phyloP scores from a whole-genome alignment of 2,113 vertebrate genomes.

The Sylvilagus bachmani region DNA sequence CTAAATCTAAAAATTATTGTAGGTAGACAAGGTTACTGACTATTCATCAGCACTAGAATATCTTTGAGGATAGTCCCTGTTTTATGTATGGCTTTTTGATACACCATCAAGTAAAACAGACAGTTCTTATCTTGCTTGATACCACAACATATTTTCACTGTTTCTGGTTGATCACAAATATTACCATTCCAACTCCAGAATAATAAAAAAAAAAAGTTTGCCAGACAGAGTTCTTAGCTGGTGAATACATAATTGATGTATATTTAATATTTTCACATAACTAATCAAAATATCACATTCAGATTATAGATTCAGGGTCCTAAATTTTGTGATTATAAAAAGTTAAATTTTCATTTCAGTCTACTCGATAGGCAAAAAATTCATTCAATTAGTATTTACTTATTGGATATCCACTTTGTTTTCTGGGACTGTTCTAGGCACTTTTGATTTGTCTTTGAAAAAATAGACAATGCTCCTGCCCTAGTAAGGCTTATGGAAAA shows the following conservation, averaged over 20 bases:
- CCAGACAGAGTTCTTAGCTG: background rate
- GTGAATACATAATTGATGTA: background rate
- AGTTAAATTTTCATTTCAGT: background rate
- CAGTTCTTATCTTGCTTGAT: background rate
- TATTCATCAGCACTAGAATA: background rate
- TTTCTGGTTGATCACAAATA: background rate
- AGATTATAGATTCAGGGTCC: background rate
- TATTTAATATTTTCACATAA: background rate
- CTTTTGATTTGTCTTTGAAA: background rate
- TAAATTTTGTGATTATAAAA: background rate
- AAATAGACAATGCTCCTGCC: background rate
- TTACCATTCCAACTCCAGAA: background rate
- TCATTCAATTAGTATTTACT: background rate
- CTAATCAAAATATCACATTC: background rate
- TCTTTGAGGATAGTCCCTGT: background rate
- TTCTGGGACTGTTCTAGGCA: background rate
- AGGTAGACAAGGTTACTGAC: background rate
- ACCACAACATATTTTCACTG: background rate
- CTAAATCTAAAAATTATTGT: background rate
- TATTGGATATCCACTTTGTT: background rate
- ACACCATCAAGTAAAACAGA: background rate
- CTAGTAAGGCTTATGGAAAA: background rate
- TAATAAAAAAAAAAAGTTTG: background rate
- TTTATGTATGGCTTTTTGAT: background rate
- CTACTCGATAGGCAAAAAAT: background rate